Conservation (phyloP, 2,888 invertebrate species). For the Campoplex capitator region DNA sequence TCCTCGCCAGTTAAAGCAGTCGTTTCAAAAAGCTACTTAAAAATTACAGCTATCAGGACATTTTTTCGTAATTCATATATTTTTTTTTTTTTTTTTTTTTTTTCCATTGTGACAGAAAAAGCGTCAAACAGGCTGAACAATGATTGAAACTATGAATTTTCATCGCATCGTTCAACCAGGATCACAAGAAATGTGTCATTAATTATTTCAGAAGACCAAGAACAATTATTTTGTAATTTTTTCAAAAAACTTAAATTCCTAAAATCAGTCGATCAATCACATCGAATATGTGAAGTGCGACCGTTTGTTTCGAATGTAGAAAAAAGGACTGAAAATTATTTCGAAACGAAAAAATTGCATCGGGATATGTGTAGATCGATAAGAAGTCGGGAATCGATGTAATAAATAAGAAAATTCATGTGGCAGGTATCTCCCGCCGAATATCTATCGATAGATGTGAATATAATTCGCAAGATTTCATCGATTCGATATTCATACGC, state of each 20-base stretch:
- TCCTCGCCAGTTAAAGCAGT: slow-evolving; percentile 15
- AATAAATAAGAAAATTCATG: slow-evolving; percentile 36
- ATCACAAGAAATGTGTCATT: too few species aligned
- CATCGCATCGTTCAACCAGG: not conserved
- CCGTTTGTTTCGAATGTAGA: not conserved
- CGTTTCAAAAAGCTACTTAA: not conserved
- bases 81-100: not conserved
- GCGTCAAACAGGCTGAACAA: not conserved
- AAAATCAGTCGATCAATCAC: not conserved
- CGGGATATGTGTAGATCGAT: not conserved
- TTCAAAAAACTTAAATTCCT: not conserved
- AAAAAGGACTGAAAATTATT: not conserved
- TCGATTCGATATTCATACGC: slow-evolving; percentile 59
- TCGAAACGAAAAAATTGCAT: not conserved
- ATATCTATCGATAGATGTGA: slow-evolving; percentile 64
- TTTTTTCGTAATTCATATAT: not conserved
- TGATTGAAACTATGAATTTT: not conserved
- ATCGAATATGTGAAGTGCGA: not conserved
- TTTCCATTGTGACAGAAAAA: not conserved
- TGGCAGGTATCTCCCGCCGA: slow-evolving; percentile 17
- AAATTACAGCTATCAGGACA: not conserved
- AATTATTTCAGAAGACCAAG: not conserved
- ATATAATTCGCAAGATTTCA: slow-evolving; percentile 63
- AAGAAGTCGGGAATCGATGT: not conserved
- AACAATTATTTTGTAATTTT: not conserved